Conservation (phyloP, 2,113 vertebrate species). For the Donacobius atricapilla region DNA sequence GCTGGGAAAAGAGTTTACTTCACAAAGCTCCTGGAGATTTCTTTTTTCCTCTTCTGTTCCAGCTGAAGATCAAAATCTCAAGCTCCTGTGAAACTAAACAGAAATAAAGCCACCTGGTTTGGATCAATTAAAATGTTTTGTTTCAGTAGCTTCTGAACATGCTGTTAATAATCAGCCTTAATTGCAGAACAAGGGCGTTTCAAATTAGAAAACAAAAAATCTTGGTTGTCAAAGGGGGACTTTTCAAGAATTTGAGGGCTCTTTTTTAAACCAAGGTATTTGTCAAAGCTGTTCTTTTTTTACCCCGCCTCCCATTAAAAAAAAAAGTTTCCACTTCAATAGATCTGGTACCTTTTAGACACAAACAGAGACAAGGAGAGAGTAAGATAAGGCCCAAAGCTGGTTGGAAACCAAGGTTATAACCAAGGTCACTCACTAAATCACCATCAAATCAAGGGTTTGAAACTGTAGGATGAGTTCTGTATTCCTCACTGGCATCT, state of each 20-base stretch:
- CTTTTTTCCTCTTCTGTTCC: not conserved
- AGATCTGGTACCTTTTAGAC: not conserved
- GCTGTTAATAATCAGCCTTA: slow-evolving; percentile 28
- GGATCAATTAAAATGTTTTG: slow-evolving; percentile 51
- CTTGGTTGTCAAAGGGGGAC: not conserved
- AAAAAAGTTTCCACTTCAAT: not conserved
- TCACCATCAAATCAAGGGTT: not conserved
- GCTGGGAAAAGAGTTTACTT: not conserved
- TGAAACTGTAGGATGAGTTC: not conserved
- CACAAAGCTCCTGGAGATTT: not conserved
- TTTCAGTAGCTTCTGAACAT: slow-evolving; percentile 14
- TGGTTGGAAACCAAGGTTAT: not conserved
- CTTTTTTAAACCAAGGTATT: not conserved
- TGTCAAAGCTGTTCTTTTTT: slow-evolving; percentile 26
- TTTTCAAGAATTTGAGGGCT: slow-evolving; percentile 1
- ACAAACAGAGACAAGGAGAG: not conserved
- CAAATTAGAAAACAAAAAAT: slow-evolving; percentile 8
- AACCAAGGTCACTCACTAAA: not conserved
- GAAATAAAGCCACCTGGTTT: not conserved
- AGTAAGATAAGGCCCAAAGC: not conserved
- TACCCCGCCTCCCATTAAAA: too few species aligned
- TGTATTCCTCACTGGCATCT: not conserved
- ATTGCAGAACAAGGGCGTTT: not conserved
- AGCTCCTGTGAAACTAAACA: not conserved
- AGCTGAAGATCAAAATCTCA: not conserved